A percentile compares a stretch with the other conserved stretches of the same genome.
Conservation (phyloP, 2,888 invertebrate genomes). For the Crepidodera aurea region DNA sequence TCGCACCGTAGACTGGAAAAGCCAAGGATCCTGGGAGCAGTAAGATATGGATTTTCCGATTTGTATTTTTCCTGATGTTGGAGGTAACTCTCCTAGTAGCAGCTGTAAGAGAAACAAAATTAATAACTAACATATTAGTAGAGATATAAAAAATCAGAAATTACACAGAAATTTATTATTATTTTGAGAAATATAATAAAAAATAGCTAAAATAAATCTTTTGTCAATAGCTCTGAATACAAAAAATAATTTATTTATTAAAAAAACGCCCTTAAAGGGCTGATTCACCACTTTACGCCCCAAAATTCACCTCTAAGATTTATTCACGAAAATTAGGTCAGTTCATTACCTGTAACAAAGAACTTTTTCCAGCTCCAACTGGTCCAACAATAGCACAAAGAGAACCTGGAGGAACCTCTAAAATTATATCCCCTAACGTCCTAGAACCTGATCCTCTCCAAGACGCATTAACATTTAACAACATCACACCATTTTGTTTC, state of each 20-base stretch:
- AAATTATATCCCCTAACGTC: slow-evolving; percentile 57
- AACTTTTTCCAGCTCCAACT: slow-evolving; percentile 84
- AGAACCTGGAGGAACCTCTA: slow-evolving; percentile 62
- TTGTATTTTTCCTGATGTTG: slow-evolving; percentile 68
- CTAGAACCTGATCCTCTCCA: slow-evolving; percentile 46
- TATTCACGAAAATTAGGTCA: too few species aligned
- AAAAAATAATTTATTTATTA: too few species aligned
- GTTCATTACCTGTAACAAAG: slow-evolving; percentile 60
- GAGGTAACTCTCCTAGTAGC: slow-evolving; percentile 67
- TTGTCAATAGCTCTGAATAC: too few species aligned
- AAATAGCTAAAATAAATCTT: too few species aligned
- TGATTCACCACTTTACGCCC: too few species aligned
- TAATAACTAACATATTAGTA: not conserved
- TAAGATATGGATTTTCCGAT: slow-evolving; percentile 75
- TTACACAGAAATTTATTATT: too few species aligned
- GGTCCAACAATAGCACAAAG: slow-evolving; percentile 83
- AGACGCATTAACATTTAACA: slow-evolving; percentile 50
- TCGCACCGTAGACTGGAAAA: slow-evolving; percentile 76
- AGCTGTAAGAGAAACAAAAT: slow-evolving; percentile 21
- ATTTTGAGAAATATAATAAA: too few species aligned
- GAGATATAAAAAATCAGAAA: too few species aligned
- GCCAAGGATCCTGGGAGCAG: slow-evolving; percentile 87
- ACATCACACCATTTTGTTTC: slow-evolving; percentile 38
- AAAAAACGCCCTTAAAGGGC: too few species aligned
- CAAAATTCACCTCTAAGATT: too few species aligned